These are phyloP conservation scores for Tamias sibiricus DNA, from an alignment of 2,113 vertebrate genomes.

Conservation along the genomic window DNA sequence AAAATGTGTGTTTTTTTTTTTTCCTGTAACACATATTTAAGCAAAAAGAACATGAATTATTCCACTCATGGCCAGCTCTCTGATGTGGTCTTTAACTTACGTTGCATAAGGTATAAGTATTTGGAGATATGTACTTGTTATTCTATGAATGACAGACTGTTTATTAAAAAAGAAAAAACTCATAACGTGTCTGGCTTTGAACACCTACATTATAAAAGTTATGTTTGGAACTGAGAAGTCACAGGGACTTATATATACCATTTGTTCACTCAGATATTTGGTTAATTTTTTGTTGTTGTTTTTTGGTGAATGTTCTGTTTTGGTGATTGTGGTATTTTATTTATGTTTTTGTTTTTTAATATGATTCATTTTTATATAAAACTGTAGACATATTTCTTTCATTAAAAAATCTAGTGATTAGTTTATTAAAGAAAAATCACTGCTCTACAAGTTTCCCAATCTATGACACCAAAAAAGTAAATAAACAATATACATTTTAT, in stretches of 20 bases:
- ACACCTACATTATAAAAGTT: neutral
- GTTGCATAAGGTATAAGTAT: neutral
- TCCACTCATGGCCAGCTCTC: neutral
- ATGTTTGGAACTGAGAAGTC: slow-evolving; percentile 2
- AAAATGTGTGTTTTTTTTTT: neutral
- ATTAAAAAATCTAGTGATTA: slow-evolving; percentile 14
- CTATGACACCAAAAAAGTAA: neutral
- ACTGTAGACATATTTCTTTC: neutral
- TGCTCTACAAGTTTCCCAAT: neutral
- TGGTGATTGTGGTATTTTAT: neutral
- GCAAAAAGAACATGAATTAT: neutral
- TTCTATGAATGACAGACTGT: slow-evolving; percentile 5
- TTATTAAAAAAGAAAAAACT: slow-evolving; percentile 43
- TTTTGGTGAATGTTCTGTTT: neutral
- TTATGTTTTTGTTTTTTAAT: neutral
- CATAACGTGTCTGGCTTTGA: neutral
- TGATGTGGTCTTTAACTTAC: neutral
- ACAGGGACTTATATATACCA: neutral
- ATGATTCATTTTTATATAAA: neutral
- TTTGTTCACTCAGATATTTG: slow-evolving; percentile 30
- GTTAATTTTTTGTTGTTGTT: neutral
- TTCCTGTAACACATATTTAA: neutral
- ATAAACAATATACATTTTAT: neutral
- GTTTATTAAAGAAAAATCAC: neutral
- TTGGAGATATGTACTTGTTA: neutral